phyloP scores from a whole-genome alignment of 2,113 vertebrate genomes.

The Heteronetta atricapilla region DNA sequence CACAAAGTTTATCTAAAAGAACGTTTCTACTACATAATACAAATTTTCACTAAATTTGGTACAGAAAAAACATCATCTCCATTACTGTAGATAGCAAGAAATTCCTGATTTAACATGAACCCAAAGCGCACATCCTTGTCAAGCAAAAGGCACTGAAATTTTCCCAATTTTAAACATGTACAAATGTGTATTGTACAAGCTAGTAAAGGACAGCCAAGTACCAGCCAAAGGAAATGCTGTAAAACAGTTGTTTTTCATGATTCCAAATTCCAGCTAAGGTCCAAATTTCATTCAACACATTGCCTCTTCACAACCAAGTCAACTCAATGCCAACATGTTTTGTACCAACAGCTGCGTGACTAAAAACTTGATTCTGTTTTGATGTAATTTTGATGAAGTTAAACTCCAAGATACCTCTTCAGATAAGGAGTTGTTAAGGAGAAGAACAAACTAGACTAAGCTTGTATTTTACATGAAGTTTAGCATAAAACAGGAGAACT shows the following conservation, averaged over 20 bases:
- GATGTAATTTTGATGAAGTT: neutral
- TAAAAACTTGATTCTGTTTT: neutral
- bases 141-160: neutral
- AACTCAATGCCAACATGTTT: neutral
- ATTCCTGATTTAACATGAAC: neutral
- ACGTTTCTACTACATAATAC: neutral
- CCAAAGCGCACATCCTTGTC: neutral
- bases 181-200: neutral
- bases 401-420: neutral
- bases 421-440: neutral
- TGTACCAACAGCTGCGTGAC: neutral
- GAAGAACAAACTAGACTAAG: neutral
- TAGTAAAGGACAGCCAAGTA: slow-evolving; percentile 11
- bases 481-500: neutral
- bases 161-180: neutral
- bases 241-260: neutral
- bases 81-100: neutral
- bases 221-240: neutral
- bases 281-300: neutral
- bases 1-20: neutral
- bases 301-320: neutral
- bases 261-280: neutral
- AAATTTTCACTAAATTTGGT: neutral
- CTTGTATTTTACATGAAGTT: neutral
- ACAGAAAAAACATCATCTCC: neutral